phyloP scores from a whole-genome alignment of 1,140 invertebrate genomes.

The Pygmarrhopalites habei region DNA sequence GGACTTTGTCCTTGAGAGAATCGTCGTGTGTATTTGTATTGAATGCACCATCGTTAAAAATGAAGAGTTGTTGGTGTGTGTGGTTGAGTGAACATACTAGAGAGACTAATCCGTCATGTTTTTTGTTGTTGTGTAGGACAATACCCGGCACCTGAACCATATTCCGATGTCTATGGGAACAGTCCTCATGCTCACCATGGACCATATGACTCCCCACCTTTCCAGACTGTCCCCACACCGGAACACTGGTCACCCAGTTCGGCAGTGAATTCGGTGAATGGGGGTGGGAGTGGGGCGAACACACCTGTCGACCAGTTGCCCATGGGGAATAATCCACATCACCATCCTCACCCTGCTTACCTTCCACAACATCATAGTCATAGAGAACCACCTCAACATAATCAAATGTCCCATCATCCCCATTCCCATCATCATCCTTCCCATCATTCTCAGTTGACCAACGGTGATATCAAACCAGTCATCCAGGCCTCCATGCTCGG shows the following conservation, averaged over 20 bases:
- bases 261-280: slow-evolving; percentile 13
- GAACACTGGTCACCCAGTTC: slow-evolving; percentile 42
- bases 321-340: slow-evolving; percentile 27
- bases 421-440: slow-evolving; percentile 36
- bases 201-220: slow-evolving; percentile 59
- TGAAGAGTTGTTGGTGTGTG: no score
- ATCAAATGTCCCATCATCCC: slow-evolving; percentile 36
- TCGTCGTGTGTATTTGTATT: no score
- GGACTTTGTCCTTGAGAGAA: not conserved
- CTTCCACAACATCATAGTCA: slow-evolving; percentile 40
- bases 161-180: slow-evolving; percentile 54
- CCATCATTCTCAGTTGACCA: slow-evolving; percentile 38
- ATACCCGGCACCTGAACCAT: slow-evolving; percentile 54
- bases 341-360: slow-evolving; percentile 39
- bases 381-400: slow-evolving; percentile 31
- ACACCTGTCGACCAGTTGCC: slow-evolving; percentile 41
- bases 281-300: slow-evolving; percentile 32
- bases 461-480: slow-evolving; percentile 61
- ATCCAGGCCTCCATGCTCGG: slow-evolving; percentile 63
- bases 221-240: slow-evolving; percentile 64
- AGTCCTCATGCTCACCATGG: slow-evolving; percentile 43
- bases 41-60: no score
- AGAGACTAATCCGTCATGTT: slow-evolving; percentile 1
- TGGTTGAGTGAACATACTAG: not conserved
- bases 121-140: slow-evolving; percentile 48